phyloP scores from a whole-genome alignment of 2,888 invertebrate genomes.

The Drosophila silvestris region DNA sequence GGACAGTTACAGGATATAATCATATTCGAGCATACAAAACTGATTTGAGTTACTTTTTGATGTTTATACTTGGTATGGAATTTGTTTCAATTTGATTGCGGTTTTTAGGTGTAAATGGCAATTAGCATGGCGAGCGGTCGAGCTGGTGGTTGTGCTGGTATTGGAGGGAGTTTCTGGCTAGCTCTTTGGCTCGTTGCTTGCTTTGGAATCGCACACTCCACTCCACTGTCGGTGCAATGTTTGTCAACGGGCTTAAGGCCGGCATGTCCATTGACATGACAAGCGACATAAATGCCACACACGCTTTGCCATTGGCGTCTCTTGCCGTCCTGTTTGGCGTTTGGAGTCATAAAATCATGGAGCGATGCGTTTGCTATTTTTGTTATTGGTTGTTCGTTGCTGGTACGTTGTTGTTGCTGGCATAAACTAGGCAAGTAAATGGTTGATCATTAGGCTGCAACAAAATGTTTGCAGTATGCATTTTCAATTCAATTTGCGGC shows the following conservation, averaged over 20 bases:
- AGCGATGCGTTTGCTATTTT: slow-evolving; percentile 67
- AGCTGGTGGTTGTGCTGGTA: neutral
- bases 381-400: slow-evolving; percentile 50
- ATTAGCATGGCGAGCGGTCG: slow-evolving; percentile 58
- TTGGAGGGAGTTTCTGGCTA: neutral
- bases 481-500: slow-evolving; percentile 75
- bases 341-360: slow-evolving; percentile 59
- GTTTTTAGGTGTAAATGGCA: slow-evolving; percentile 73
- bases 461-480: slow-evolving; percentile 78
- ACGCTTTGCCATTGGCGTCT: slow-evolving; percentile 51
- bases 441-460: slow-evolving; percentile 71
- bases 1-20: slow-evolving; percentile 35
- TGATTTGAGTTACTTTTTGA: neutral
- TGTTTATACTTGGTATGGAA: slow-evolving; percentile 40
- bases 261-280: slow-evolving; percentile 61
- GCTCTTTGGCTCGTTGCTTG: slow-evolving; percentile 9
- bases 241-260: slow-evolving; percentile 62
- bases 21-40: neutral
- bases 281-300: slow-evolving; percentile 73
- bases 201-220: slow-evolving; percentile 26
- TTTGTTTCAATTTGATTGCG: slow-evolving; percentile 65
- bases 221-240: slow-evolving; percentile 49
- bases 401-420: slow-evolving; percentile 35
- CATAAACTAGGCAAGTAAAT: slow-evolving; percentile 72
- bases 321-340: slow-evolving; percentile 49